Conservation (phyloP, 2,888 invertebrate species). For the Timema cristinae region DNA sequence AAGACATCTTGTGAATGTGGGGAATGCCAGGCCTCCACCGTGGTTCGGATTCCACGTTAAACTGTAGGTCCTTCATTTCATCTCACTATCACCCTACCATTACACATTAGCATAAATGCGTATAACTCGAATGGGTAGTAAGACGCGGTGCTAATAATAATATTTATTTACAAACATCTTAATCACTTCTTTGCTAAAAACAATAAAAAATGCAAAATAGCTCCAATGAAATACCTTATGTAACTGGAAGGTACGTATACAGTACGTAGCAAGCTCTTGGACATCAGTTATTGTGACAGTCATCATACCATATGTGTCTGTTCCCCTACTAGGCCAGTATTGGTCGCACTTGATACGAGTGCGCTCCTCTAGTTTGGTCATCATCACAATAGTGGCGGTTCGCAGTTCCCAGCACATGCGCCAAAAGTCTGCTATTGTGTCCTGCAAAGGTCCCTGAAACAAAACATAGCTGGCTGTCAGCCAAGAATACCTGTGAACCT, state of each 20-base stretch:
- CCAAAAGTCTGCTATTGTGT: conserved; percentile 98
- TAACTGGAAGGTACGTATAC: conserved; percentile 93
- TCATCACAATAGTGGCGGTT: conserved; percentile 95
- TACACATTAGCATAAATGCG: no score
- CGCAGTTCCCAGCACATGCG: conserved; percentile 99
- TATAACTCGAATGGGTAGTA: no score
- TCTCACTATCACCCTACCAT: no score
- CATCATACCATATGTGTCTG: conserved; percentile 93
- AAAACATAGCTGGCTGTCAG: conserved; percentile 1
- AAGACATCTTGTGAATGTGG: no score
- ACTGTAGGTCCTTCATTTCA: no score
- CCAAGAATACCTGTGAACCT: neutral
- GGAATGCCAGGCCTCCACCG: no score
- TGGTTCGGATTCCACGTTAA: no score
- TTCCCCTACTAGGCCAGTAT: conserved; percentile 95
- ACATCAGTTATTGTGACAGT: conserved; percentile 91
- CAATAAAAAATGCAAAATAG: no score
- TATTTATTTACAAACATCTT: no score
- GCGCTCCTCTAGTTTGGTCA: conserved; percentile 97
- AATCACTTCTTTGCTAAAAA: no score
- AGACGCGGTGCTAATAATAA: no score
- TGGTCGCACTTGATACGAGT: conserved; percentile 96
- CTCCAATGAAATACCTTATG: conserved; percentile 51
- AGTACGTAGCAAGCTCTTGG: conserved; percentile 96
- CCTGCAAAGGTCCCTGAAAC: conserved; percentile 85